These are phyloP conservation scores for Unio delphinus DNA, from an alignment of 2,888 invertebrate species.

Conservation along the genomic window DNA sequence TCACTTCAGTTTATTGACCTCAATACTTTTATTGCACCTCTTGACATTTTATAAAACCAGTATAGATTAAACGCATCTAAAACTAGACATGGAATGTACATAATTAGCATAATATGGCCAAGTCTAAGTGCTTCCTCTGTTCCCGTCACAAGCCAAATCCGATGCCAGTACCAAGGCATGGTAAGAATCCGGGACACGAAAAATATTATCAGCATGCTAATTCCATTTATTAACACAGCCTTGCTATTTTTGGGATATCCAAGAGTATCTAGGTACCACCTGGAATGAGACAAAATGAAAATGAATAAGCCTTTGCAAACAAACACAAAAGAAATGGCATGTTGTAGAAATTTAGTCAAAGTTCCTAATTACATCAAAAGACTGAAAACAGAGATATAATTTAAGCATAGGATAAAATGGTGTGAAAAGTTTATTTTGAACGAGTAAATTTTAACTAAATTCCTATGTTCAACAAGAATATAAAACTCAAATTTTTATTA, in stretches of 20 bases:
- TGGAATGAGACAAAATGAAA: slow-evolving; percentile 35
- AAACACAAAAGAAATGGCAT: too few species aligned
- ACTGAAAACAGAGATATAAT: too few species aligned
- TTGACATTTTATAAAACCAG: slow-evolving; percentile 67
- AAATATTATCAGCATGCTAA: slow-evolving; percentile 67
- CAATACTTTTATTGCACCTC: slow-evolving; percentile 58
- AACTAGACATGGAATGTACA: slow-evolving; percentile 63
- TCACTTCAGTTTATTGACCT: not conserved
- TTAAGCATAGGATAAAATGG: too few species aligned
- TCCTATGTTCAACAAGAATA: too few species aligned
- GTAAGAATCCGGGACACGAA: slow-evolving; percentile 64
- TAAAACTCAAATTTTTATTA: too few species aligned
- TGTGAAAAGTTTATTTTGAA: too few species aligned
- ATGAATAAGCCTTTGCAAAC: not conserved
- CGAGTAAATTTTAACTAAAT: too few species aligned
- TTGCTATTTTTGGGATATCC: slow-evolving; percentile 54
- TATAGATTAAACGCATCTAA: slow-evolving; percentile 66
- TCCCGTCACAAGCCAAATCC: slow-evolving; percentile 63
- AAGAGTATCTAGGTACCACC: slow-evolving; percentile 66
- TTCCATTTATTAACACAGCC: slow-evolving; percentile 63
- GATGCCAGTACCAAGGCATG: slow-evolving; percentile 68
- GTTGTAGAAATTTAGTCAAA: too few species aligned
- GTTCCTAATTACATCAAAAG: too few species aligned
- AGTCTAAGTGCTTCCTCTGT: slow-evolving; percentile 55
- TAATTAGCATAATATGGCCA: slow-evolving; percentile 65